Evolutionary conservation across 1,140 invertebrate genomes (phyloP).

Genomic region (Caerostris extrusa): DNA sequence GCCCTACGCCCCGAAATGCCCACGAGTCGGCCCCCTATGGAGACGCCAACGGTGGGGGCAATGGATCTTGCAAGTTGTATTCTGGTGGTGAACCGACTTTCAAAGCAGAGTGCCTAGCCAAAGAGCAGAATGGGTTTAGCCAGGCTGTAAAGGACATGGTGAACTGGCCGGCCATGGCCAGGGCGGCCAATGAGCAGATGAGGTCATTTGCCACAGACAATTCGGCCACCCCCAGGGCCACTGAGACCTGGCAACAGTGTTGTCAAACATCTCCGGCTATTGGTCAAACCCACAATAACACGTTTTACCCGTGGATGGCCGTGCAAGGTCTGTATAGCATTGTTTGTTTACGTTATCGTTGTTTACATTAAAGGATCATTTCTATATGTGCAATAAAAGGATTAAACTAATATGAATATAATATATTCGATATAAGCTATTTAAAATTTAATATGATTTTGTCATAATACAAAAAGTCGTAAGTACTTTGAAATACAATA

Average conservation of each 20-base stretch:
- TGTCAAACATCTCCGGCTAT: constrained; percentile 88
- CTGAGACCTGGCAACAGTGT: constrained; percentile 90
- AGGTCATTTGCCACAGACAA: constrained; percentile 83
- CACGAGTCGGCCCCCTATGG: constrained; percentile 83
- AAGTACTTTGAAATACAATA: no score
- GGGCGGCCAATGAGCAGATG: constrained; percentile 77
- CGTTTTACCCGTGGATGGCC: constrained; percentile 98
- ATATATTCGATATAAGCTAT: no score
- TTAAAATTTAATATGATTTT: no score
- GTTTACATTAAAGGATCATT: no score
- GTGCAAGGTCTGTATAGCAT: constrained; percentile 89
- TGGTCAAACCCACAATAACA: constrained; percentile 86
- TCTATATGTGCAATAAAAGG: background rate
- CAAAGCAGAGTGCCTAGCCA: constrained; percentile 78
- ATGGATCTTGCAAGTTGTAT: constrained; percentile 87
- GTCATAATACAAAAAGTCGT: no score
- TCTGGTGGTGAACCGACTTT: constrained; percentile 80
- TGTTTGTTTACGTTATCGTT: background rate
- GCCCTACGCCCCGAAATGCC: constrained; percentile 48
- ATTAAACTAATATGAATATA: no score
- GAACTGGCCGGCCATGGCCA: constrained; percentile 81
- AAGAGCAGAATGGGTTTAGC: constrained; percentile 78
- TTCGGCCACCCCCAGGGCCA: constrained; percentile 81
- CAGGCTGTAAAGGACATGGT: constrained; percentile 78
- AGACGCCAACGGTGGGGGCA: constrained; percentile 44